phyloP scores from a whole-genome alignment of 2,888 invertebrate genomes.

The Colostygia pectinataria region DNA sequence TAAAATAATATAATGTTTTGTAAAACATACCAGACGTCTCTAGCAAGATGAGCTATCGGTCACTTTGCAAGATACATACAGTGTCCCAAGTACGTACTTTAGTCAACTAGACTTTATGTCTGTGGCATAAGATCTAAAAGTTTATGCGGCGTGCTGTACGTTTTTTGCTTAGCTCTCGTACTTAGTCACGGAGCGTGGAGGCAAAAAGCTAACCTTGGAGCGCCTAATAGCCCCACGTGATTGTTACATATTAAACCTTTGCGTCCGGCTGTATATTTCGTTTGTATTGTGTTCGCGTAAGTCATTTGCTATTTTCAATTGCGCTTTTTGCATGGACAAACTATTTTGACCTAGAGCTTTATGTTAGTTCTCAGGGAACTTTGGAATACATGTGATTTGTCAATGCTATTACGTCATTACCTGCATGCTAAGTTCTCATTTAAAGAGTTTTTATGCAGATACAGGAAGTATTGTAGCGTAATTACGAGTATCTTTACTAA shows the following conservation, averaged over 20 bases:
- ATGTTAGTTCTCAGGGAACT: background rate
- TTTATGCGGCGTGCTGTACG: slow-evolving; percentile 3
- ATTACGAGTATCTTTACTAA: no score
- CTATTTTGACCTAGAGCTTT: slow-evolving; percentile 11
- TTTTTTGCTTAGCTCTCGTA: slow-evolving; percentile 23
- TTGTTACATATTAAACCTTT: slow-evolving; percentile 59
- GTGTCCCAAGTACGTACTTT: slow-evolving; percentile 1
- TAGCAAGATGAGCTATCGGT: slow-evolving; percentile 23
- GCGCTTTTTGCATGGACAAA: slow-evolving; percentile 11
- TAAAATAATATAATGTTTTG: background rate
- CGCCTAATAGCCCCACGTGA: slow-evolving; percentile 62
- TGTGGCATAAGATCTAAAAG: slow-evolving; percentile 10
- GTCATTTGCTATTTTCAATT: slow-evolving; percentile 11
- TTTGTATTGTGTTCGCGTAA: slow-evolving; percentile 25
- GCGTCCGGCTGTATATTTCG: slow-evolving; percentile 46
- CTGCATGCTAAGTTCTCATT: no score
- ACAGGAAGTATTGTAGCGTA: no score
- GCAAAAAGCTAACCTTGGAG: slow-evolving; percentile 74
- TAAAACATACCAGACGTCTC: slow-evolving; percentile 10
- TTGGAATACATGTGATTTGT: no score
- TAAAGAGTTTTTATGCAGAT: no score
- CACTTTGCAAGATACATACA: slow-evolving; percentile 22
- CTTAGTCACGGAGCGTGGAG: slow-evolving; percentile 63
- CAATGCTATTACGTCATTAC: no score
- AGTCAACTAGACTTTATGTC: slow-evolving; percentile 8